Percentiles rank a stretch among this genome's conserved stretches.
Evolutionary conservation across 2,113 vertebrate species (phyloP).

Genomic region (Crotalus viridis): DNA sequence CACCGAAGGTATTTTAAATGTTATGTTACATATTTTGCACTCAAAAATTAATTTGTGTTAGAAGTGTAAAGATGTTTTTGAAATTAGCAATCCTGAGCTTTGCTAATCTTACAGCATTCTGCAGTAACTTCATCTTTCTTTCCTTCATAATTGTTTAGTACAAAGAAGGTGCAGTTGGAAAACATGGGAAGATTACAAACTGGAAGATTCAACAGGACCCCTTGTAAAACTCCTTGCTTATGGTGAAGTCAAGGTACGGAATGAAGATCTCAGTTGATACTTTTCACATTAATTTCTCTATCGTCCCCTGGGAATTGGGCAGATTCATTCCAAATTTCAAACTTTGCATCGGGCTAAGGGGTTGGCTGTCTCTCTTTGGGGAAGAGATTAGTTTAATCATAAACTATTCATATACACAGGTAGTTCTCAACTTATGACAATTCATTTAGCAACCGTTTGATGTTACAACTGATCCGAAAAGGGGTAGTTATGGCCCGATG

Average conservation of each 20-base stretch:
- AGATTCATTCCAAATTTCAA: background rate
- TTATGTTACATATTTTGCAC: background rate
- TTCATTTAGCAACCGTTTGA: background rate
- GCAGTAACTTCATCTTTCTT: background rate
- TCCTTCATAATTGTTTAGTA: background rate
- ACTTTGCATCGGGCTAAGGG: background rate
- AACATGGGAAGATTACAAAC: background rate
- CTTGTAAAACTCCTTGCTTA: background rate
- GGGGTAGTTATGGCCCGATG: background rate
- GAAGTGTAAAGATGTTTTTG: background rate
- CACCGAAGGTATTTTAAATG: background rate
- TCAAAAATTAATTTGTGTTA: background rate
- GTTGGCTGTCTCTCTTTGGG: background rate
- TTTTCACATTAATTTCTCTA: background rate
- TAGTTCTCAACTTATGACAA: background rate
- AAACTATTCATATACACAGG: background rate
- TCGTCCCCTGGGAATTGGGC: background rate
- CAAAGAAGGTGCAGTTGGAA: background rate
- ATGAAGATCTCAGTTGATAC: background rate
- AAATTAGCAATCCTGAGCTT: background rate
- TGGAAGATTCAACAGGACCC: background rate
- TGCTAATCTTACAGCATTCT: background rate
- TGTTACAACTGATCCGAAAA: background rate
- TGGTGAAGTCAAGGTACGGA: background rate
- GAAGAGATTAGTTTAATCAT: background rate